Evolutionary conservation across 2,113 vertebrate species (phyloP).

Genomic region (Syngnathus scovelli): DNA sequence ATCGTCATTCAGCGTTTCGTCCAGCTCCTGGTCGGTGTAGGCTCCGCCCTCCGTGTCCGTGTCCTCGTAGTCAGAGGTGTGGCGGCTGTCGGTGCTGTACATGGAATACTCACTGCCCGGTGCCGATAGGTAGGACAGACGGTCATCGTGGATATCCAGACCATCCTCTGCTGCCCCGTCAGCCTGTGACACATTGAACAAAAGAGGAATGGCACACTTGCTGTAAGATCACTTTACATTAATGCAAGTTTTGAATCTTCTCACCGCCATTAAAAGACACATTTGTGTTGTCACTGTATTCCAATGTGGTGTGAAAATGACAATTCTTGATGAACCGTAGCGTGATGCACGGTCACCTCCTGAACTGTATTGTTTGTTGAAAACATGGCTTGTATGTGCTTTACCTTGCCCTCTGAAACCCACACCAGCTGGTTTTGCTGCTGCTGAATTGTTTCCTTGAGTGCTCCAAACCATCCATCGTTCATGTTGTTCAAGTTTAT

Average conservation of each 20-base stretch:
- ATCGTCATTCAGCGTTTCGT: constrained; percentile 96
- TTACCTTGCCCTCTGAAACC: constrained; percentile 99
- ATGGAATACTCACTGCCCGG: constrained; percentile 99
- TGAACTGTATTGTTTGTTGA: constrained; percentile 1
- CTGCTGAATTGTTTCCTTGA: constrained; percentile 91
- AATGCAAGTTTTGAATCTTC: background rate
- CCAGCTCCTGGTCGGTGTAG: constrained; percentile 98
- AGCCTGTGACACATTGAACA: constrained; percentile 69
- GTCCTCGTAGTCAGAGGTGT: constrained; percentile 98
- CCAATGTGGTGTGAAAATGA: background rate
- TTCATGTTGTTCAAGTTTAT: constrained; percentile 99
- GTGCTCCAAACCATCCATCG: constrained; percentile 94
- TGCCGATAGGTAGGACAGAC: constrained; percentile 96
- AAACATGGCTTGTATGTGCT: constrained; percentile 12
- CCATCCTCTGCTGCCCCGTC: constrained; percentile 93
- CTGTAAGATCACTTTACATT: background rate
- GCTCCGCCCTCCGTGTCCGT: constrained; percentile 99
- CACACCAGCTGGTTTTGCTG: constrained; percentile 98
- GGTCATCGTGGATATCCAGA: constrained; percentile 97
- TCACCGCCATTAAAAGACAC: too few species aligned
- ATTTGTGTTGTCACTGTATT: background rate
- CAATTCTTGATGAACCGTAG: background rate
- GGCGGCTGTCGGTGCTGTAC: constrained; percentile 99
- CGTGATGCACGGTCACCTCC: background rate
- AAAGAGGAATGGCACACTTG: background rate